These are phyloP conservation scores for Pelvicachromis taeniatus DNA, from an alignment of 2,113 vertebrate species.

Conservation along the genomic window DNA sequence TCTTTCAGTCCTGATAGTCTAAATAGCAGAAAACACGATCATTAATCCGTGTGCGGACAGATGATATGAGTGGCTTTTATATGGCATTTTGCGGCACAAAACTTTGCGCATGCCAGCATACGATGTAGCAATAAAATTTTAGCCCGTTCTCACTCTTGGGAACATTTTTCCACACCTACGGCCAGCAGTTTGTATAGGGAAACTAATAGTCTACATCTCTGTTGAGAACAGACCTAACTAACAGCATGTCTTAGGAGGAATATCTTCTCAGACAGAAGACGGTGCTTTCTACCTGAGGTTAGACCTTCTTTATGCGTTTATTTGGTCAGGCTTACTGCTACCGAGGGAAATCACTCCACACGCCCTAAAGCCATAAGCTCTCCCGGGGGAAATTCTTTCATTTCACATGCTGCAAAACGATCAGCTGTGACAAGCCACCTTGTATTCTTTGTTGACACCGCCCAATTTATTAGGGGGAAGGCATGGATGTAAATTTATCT, in stretches of 20 bases:
- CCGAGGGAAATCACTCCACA: slow-evolving; percentile 41
- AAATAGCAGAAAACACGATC: background rate
- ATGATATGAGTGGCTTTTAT: background rate
- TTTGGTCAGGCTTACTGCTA: background rate
- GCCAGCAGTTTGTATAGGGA: background rate
- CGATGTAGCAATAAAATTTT: background rate
- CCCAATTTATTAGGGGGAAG: slow-evolving; percentile 35
- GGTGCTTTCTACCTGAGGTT: background rate
- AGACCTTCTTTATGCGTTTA: background rate
- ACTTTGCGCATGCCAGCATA: background rate
- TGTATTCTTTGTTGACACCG: background rate
- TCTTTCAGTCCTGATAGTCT: background rate
- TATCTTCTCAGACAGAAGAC: background rate
- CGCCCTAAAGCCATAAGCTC: background rate
- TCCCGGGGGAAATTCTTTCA: background rate
- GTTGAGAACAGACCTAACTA: background rate
- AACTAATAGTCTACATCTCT: background rate
- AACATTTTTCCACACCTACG: background rate
- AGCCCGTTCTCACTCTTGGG: background rate
- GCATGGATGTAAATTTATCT: slow-evolving; percentile 39
- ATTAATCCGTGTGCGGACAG: background rate
- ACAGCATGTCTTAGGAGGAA: background rate
- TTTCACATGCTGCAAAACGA: slow-evolving; percentile 14
- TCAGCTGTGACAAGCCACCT: background rate
- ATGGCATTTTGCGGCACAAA: background rate